Evolutionary conservation across 2,888 invertebrate species (phyloP), one percentile per base, ranked within the genome.

Genomic region (Rhagonycha fulva): DNA sequence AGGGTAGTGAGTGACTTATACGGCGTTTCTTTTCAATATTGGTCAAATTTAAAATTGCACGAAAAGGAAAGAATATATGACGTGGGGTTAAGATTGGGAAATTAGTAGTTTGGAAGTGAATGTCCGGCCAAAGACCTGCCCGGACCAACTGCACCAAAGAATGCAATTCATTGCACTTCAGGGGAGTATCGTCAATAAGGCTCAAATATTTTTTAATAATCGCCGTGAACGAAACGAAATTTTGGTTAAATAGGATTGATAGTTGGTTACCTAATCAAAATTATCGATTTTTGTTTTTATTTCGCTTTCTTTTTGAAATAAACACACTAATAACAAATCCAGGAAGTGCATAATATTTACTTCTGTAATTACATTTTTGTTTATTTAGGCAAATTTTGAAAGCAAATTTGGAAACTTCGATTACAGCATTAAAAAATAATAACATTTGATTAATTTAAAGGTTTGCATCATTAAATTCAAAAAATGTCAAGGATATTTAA

Each of bases 81-180:
- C 80, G 80, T 79, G 74, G 78, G 79, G 79, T 77, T 71, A 71
- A 67, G 68, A 71, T 70, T 73, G 70, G 74, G 78, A 76, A 77
- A 30, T 67, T 76, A 78, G 78, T 79, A 80, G 85, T 85, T 82
- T 77, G 85, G 85, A 83, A 84, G 87, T 87, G 87, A 87, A 87
- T 85, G 86, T 83, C 87, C 87, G 87, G 87, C 80, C 86, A 86
- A 86, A 85, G 87, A 87, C 87, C 87, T 80, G 80, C 78, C 78
- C 79, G 82, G 80, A 80, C 82, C 82, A 81, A 81, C 80, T 80
- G 81, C 81, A 80, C 72, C 77, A 70, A 80, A 80, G 80, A 81
- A 80, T 81, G 81, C 81, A 79, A 79, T 79, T 80, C 78, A 75
- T 78, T 78, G 80, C 78, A 77, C 76, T 74, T 76, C 81, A 80